Evolutionary conservation across 2,888 invertebrate species (phyloP).

Genomic region (Metacarcinus magister): DNA sequence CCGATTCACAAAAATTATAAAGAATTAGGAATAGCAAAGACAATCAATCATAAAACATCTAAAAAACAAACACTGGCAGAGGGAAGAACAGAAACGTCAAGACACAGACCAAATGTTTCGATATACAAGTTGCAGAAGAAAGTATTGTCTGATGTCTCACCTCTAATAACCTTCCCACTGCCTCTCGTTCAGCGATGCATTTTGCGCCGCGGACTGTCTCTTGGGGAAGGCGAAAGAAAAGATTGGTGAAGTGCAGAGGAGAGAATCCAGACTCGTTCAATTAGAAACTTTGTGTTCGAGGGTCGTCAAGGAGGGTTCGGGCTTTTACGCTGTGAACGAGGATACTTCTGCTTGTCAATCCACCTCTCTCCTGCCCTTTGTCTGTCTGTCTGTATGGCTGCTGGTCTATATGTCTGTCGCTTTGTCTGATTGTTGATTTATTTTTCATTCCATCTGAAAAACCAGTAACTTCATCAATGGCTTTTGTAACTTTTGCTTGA

Average conservation of each 20-base stretch:
- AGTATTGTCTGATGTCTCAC: too few relatives aligned
- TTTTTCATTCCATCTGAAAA: not conserved
- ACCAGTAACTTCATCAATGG: too few relatives aligned
- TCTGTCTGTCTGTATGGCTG: not conserved
- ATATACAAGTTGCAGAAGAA: too few relatives aligned
- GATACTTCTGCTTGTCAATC: not conserved
- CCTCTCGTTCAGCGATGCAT: not conserved
- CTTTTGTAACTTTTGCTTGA: too few relatives aligned
- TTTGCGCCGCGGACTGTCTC: not conserved
- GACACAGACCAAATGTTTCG: too few relatives aligned
- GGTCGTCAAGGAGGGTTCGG: not conserved
- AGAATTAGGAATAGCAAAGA: too few relatives aligned
- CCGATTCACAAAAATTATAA: too few relatives aligned
- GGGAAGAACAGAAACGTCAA: too few relatives aligned
- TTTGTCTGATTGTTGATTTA: too few relatives aligned
- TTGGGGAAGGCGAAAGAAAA: not conserved
- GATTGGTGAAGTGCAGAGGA: not conserved
- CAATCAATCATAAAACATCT: too few relatives aligned
- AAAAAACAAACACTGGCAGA: too few relatives aligned
- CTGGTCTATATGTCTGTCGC: too few relatives aligned
- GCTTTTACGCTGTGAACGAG: not conserved
- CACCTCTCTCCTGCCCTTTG: not conserved
- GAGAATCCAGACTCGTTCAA: slow-evolving; percentile 26
- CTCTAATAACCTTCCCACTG: not conserved
- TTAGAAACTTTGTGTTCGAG: slow-evolving; percentile 11